phyloP scores from a whole-genome alignment of 2,888 invertebrate species.

The Seira sanloemensis region DNA sequence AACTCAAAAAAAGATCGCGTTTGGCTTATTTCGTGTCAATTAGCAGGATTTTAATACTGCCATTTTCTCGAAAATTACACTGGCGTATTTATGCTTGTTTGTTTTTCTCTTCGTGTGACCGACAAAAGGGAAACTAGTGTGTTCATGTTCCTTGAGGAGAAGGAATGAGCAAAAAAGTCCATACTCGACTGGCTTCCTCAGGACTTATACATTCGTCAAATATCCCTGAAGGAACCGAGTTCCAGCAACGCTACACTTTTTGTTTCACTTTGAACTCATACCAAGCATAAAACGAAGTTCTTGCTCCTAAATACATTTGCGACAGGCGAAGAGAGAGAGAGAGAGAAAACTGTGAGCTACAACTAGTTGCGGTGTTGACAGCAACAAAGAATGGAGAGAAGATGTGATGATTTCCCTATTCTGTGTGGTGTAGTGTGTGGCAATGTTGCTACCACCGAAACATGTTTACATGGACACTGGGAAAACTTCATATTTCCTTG shows the following conservation, averaged over 20 bases:
- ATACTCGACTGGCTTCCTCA: background rate
- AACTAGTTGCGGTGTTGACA: conserved; percentile 7
- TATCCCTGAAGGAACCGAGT: conserved; percentile 3
- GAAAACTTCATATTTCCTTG: conserved; percentile 15
- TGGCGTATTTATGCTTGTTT: background rate
- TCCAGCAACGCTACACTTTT: conserved; percentile 30
- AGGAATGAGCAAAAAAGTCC: conserved; percentile 8
- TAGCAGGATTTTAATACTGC: background rate
- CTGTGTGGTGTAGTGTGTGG: background rate
- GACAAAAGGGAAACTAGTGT: background rate
- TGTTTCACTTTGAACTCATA: conserved; percentile 38
- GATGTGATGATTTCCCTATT: conserved; percentile 7
- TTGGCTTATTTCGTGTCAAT: background rate
- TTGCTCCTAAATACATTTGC: conserved; percentile 2
- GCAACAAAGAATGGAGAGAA: background rate
- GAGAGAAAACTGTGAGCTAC: no score
- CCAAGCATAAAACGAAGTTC: conserved; percentile 51
- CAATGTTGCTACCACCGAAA: background rate
- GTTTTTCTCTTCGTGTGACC: background rate
- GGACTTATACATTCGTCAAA: conserved; percentile 2
- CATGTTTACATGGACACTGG: conserved; percentile 13
- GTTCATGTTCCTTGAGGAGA: no score
- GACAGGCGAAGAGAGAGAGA: no score
- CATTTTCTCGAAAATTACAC: background rate
- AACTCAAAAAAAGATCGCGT: background rate